A percentile compares a stretch with the other conserved stretches of the same genome.
phyloP scores from a whole-genome alignment of 2,888 invertebrate species.

The Tethea ocularis region DNA sequence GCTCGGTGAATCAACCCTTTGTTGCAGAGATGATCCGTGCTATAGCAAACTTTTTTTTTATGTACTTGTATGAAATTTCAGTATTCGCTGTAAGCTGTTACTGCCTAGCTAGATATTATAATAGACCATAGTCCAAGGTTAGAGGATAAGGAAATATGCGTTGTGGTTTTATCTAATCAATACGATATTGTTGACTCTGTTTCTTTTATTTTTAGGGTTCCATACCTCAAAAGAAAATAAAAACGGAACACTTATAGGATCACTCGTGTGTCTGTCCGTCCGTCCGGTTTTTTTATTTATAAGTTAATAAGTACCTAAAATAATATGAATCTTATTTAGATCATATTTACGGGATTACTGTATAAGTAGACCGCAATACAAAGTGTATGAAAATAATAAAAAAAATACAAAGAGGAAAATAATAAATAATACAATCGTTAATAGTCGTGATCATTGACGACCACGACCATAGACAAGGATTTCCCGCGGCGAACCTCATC shows the following conservation, averaged over 20 bases:
- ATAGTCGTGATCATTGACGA: constrained; percentile 37
- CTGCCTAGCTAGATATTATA: background rate
- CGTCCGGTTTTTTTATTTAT: too few relatives aligned
- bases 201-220: too few relatives aligned
- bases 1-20: constrained; percentile 5
- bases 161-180: background rate
- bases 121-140: constrained; percentile 4
- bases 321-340: background rate
- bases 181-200: background rate
- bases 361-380: background rate
- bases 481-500: constrained; percentile 59
- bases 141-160: background rate
- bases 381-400: background rate
- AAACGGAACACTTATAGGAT: too few relatives aligned
- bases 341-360: background rate
- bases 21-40: constrained; percentile 4
- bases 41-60: background rate
- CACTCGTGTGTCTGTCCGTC: too few relatives aligned
- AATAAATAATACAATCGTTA: background rate
- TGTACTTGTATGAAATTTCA: background rate
- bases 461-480: constrained; percentile 52
- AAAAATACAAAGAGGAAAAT: background rate
- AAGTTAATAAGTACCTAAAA: too few relatives aligned
- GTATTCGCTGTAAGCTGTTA: background rate
- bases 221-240: too few relatives aligned